Conservation (phyloP, 2,797 vertebrate species). For the Uromys caudimaculatus region DNA sequence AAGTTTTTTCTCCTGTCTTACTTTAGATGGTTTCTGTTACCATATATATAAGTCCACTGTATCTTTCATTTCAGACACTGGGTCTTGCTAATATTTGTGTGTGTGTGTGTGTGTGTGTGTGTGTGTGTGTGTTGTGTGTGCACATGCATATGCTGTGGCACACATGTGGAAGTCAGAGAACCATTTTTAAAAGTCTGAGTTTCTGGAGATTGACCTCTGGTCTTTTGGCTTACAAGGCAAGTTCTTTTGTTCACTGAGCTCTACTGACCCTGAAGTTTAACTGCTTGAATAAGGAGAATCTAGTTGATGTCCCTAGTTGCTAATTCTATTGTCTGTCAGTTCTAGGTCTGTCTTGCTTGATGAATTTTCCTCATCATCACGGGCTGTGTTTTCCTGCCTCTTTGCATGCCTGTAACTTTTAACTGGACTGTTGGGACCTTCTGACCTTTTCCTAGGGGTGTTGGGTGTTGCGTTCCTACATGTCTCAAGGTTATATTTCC, state of each 20-base stretch:
- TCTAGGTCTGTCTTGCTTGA: not conserved
- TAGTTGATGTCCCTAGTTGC: not conserved
- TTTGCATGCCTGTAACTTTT: not conserved
- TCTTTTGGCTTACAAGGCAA: not conserved
- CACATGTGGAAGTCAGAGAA: too few species aligned
- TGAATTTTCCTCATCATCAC: not conserved
- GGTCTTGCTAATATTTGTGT: not conserved
- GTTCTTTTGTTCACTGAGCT: not conserved
- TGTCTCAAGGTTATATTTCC: not conserved
- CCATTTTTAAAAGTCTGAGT: not conserved
- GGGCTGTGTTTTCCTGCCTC: not conserved
- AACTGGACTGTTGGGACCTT: not conserved
- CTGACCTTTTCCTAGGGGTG: not conserved
- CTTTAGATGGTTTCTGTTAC: not conserved
- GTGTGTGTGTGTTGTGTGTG: too few species aligned
- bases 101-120: not conserved
- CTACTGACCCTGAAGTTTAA: not conserved
- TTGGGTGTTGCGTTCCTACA: not conserved
- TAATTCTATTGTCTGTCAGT: not conserved
- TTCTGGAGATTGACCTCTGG: not conserved
- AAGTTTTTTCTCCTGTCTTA: not conserved
- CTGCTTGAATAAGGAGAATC: not conserved
- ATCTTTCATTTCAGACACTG: conserved; percentile 31
- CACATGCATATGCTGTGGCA: too few species aligned
- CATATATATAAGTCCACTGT: not conserved